A percentile compares a stretch with the other conserved stretches of the same genome.
Evolutionary conservation across 2,888 invertebrate genomes (phyloP).

Genomic region (Keiferia lycopersicella): DNA sequence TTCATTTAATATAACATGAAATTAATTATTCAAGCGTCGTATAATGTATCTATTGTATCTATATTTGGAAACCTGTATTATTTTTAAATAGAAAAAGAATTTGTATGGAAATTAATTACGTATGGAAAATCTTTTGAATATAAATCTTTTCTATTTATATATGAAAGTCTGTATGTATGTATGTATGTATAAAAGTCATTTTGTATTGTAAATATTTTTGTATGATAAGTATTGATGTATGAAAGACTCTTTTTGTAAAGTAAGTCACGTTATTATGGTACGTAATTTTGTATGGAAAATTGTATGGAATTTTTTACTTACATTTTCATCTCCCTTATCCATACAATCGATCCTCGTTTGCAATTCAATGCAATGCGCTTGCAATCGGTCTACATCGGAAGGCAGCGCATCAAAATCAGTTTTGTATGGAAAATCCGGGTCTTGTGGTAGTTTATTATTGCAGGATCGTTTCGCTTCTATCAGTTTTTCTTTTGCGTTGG

Average conservation of each 20-base stretch:
- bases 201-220: neutral
- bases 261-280: neutral
- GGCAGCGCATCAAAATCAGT: conserved; percentile 79
- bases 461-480: conserved; percentile 78
- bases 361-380: conserved; percentile 76
- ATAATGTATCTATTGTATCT: too few species aligned
- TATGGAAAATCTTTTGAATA: too few species aligned
- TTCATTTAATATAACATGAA: neutral
- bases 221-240: neutral
- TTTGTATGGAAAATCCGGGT: conserved; percentile 78
- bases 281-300: neutral
- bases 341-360: conserved; percentile 85
- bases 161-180: too few species aligned
- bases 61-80: too few species aligned
- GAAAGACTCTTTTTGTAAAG: neutral
- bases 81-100: neutral
- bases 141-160: too few species aligned
- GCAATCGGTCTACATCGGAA: conserved; percentile 73
- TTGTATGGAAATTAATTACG: too few species aligned
- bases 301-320: conserved; percentile 44
- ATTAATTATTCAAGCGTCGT: too few species aligned
- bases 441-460: conserved; percentile 78
- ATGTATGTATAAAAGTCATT: too few species aligned
- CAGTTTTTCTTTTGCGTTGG: conserved; percentile 74
- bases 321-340: conserved; percentile 80